Evolutionary conservation across 2,113 vertebrate species (phyloP), one percentile per base, ranked within the genome.

Genomic region (Hassar affinis): DNA sequence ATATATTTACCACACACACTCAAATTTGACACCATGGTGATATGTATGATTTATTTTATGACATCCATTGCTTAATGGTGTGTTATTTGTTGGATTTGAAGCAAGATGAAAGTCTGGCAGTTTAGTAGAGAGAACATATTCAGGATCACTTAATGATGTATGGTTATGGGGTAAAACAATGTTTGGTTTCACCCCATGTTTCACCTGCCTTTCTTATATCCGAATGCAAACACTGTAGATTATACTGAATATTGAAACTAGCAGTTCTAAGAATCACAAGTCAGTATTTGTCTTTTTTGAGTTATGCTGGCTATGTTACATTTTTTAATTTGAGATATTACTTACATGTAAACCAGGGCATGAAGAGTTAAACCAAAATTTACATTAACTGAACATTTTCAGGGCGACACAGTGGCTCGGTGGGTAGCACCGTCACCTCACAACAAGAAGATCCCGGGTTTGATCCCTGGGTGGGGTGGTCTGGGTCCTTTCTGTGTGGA

Each of bases 1-100:
- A 75, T 85, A 76, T 86, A 84, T 88, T 87, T 83, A 69, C 79
- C 77, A 71, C 74, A 69, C 62, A 79, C 69, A 71, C 74, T 68
- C 82, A 62, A 54, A 12, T 78, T 80, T n/a, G 22, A 66, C 59
- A 45, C 56, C 51, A 38, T 49, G 45, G 59, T 42, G 42, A 80
- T 85, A 85, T 66, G 33, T 20, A 68, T 86, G 82, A 86, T 80
- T 83, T 78, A 88, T 86, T 62, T 22, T 33, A 38, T 47, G 45
- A 68, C 27, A 64, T 25, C 61, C 30, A 35, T 30, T 61, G 59
- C 38, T 57, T 82, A 64, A n/a, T n/a, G n/a, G n/a, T n/a, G n/a
- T n/a, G n/a, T n/a, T n/a, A n/a, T n/a, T n/a, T n/a, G n/a, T n/a
- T n/a, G n/a, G n/a, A n/a, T n/a, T 10, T 47, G 4, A 49, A 54